Base-by-base conservation (phyloP, 2,888 invertebrate genomes). In the Rhaphigaster nebulosa region DNA sequence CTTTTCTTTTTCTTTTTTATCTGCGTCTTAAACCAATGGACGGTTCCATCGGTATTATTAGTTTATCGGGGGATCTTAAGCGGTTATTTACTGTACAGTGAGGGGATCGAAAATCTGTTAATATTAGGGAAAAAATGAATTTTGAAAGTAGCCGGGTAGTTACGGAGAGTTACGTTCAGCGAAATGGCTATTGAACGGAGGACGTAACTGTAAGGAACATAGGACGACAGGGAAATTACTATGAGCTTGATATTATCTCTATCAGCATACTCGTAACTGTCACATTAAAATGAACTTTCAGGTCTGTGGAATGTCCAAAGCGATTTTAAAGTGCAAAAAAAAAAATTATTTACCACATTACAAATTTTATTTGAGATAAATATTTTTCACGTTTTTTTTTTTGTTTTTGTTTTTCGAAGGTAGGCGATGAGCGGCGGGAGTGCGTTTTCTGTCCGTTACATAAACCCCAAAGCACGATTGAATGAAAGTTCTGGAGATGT, bases 31-130 rank as follows among this genome's bases (percentile, higher is more conserved):
- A 45, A 50, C 45, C 84, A 45, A 84, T 76, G 70, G 70, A 38
- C 45, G 84, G 84, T n/a, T 84, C n/a, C 84, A n/a, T 84, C 15
- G 45, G 26, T 84, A 84, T 50, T 50, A 76, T 76, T 76, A 76
- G 70, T 76, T 76, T 76, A 76, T 76, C 70, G 18, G 1, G 34
- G 20, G 34, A 76, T 76, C 70, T 76, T 38, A 76, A 76, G 70
- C 70, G 70, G 70, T 20, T 76, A 76, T 76, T 76, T 23, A 34
- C 34, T 76, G 38, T 0, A 76, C 18, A 4, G 12, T 65, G 12
- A 26, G 70, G 8, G 23, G 38, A 34, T 76, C 70, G 38, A 23
- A 76, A 76, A 76, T 38, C 70, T 23, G 70, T 76, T 76, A 76
- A 76, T 76, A 76, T 38, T 20, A 26, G 70, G 65, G n/a, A 76